A percentile compares a stretch with the other conserved stretches of the same genome.
Conservation (phyloP, 2,888 invertebrate genomes). For the Platycheirus rosarum region DNA sequence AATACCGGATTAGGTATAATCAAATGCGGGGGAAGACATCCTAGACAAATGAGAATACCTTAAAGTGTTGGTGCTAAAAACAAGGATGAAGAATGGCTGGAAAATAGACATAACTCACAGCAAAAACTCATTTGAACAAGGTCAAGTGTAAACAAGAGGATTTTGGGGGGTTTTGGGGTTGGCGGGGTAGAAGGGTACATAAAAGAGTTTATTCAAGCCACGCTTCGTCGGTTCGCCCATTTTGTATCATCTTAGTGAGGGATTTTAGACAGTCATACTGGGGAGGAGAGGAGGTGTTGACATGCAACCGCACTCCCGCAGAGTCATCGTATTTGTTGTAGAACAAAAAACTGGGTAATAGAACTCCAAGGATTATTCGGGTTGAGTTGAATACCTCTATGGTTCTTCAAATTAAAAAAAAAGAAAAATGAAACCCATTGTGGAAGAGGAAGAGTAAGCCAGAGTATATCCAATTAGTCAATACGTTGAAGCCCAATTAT, state of each 20-base stretch:
- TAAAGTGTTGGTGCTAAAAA: conserved; percentile 30
- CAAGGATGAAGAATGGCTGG: conserved; percentile 14
- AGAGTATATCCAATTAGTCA: conserved; percentile 33
- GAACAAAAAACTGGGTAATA: conserved; percentile 2
- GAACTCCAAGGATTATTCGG: neutral
- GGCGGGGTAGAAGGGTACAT: conserved; percentile 9
- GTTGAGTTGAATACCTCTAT: neutral
- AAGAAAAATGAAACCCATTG: neutral
- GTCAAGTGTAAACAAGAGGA: conserved; percentile 44
- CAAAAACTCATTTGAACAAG: conserved; percentile 46
- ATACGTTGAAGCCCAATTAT: conserved; percentile 10
- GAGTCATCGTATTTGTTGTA: neutral
- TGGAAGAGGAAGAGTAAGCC: neutral
- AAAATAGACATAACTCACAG: conserved; percentile 19
- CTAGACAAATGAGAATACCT: conserved; percentile 27
- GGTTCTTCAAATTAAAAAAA: neutral
- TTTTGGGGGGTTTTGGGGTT: neutral
- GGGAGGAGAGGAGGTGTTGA: neutral
- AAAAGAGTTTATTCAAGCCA: conserved; percentile 21
- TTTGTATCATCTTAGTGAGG: conserved; percentile 10
- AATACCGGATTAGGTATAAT: conserved; percentile 72
- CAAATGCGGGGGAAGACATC: conserved; percentile 48
- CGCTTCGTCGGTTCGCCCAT: neutral
- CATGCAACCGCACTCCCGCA: conserved; percentile 15
- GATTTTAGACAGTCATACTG: neutral